Base-by-base conservation (phyloP, 1,140 invertebrate species). In the Lepidurus packardi region DNA sequence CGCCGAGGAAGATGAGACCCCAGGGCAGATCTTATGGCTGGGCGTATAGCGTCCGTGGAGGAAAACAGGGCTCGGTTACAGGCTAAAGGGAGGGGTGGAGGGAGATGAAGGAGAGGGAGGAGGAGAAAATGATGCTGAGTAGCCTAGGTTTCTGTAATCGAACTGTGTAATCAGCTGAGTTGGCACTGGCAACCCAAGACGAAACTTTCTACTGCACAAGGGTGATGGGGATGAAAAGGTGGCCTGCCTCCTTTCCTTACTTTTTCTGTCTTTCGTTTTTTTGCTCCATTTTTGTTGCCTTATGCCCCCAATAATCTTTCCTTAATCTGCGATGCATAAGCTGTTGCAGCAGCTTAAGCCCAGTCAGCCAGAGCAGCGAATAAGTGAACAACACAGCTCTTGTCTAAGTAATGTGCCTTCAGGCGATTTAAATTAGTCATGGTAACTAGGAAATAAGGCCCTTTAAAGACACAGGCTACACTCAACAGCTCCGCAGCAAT, bases 121-220 rank as follows among this genome's bases (percentile, higher is more conserved):
- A 65, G 53, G 21, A 65, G 53, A 65, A 65, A 65, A 65, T 65
- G 53, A 65, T 21, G 53, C 53, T 65, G 53, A 65, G 53, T 65
- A 65, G 53, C 53, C 53, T 65, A 65, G 53, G 53, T 65, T 65
- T 65, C 53, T 65, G 53, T 65, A 65, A 65, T 65, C 53, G 53
- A 65, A 65, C 53, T 65, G 53, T 65, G 53, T 65, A 65, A 65
- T 65, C 53, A 65, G 53, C 53, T 21, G 53, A 65, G 16, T 65
- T 65, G 53, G 53, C 53, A 65, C 53, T 65, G 53, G 53, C 53
- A 65, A 65, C 53, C 53, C 53, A 65, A 65, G 53, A n/a, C 53
- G 53, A 65, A 65, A 65, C 53, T 65, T 65, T 65, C 53, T 65
- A 21, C 16, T 7, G 13, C 9, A 9, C 13, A 7, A n/a, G 53